Percentiles rank a stretch among this genome's conserved stretches.
Evolutionary conservation across 2,888 invertebrate genomes (phyloP).

Genomic region (Tetranychus piercei): DNA sequence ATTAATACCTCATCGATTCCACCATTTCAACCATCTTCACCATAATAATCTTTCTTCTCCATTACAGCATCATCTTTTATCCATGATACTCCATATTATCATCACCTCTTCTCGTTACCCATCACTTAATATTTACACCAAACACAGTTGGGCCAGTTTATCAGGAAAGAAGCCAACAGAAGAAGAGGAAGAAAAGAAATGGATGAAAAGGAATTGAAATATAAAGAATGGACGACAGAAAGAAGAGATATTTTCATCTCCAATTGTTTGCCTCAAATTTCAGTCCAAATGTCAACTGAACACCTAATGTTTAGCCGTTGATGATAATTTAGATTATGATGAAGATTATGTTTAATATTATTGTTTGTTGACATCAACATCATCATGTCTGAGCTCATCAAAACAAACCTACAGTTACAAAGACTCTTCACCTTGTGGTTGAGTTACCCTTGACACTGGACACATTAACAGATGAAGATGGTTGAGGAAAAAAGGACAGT

Average conservation of each 20-base stretch:
- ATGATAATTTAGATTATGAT: background rate
- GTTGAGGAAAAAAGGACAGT: background rate
- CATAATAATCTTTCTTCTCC: background rate
- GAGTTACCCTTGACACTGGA: background rate
- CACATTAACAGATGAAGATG: background rate
- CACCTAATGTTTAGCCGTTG: background rate
- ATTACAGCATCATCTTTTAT: no score
- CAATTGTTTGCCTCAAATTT: background rate
- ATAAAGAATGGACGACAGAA: background rate
- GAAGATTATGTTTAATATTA: background rate
- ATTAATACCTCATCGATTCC: conserved; percentile 5
- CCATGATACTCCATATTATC: no score
- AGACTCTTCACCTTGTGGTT: background rate
- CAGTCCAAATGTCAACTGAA: background rate
- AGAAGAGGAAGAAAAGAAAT: background rate
- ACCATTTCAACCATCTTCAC: background rate
- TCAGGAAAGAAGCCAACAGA: background rate
- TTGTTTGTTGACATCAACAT: background rate
- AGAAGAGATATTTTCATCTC: background rate
- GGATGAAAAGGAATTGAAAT: background rate
- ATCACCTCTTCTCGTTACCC: background rate
- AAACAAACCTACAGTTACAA: background rate
- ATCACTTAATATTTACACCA: background rate
- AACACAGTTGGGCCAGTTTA: background rate
- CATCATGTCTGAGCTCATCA: background rate